Conservation (phyloP, 2,888 invertebrate genomes). For the Frankliniella fusca region DNA sequence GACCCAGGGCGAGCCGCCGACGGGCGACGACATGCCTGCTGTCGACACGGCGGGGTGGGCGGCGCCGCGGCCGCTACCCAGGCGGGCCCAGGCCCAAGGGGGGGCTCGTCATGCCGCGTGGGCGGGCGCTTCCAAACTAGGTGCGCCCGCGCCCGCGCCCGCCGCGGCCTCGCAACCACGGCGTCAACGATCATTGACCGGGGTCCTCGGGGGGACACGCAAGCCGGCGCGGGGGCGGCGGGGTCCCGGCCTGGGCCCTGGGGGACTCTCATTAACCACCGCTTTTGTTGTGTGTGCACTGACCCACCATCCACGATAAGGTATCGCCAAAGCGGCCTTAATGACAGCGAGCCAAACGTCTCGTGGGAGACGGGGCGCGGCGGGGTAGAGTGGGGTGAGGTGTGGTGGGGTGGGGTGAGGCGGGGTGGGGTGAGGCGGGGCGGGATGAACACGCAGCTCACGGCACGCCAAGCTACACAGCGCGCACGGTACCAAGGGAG, state of each 20-base stretch:
- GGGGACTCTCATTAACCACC: not conserved
- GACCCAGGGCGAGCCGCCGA: not conserved
- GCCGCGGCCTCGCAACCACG: not conserved
- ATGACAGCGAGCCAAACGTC: not conserved
- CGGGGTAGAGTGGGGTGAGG: too few relatives aligned
- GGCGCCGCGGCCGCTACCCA: not conserved
- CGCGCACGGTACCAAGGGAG: too few relatives aligned
- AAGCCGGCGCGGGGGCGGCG: not conserved
- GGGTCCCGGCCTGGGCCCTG: not conserved
- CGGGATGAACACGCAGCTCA: too few relatives aligned
- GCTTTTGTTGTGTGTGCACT: not conserved
- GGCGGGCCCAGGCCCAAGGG: not conserved
- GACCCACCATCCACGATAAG: not conserved
- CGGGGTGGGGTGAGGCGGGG: too few relatives aligned
- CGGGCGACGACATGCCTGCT: not conserved
- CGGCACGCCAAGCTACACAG: too few relatives aligned
- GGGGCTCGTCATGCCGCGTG: not conserved
- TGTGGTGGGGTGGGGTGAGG: too few relatives aligned
- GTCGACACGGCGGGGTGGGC: not conserved
- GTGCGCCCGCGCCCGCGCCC: not conserved
- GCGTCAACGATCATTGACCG: not conserved
- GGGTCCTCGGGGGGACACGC: not conserved
- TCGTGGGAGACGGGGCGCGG: too few relatives aligned
- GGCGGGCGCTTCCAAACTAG: not conserved
- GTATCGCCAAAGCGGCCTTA: not conserved